Percentiles rank a stretch among this genome's conserved stretches.
phyloP scores from a whole-genome alignment of 2,888 invertebrate species.

The Coleophora deauratella region DNA sequence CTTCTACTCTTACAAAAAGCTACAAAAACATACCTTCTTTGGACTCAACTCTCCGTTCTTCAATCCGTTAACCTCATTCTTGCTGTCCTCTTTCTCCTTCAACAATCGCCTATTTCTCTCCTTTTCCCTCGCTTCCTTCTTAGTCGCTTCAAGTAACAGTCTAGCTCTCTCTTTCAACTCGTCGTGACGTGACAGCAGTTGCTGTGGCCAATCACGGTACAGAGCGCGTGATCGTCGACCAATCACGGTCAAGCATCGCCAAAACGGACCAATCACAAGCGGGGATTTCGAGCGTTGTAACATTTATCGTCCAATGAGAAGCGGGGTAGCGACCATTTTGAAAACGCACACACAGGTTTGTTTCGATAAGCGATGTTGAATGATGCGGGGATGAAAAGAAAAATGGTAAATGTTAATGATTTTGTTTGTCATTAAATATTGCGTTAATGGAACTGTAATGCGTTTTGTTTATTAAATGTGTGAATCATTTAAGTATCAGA shows the following conservation, averaged over 20 bases:
- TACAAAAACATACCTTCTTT: conserved; percentile 44
- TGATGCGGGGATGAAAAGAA: conserved; percentile 43
- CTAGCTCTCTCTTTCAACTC: conserved; percentile 89
- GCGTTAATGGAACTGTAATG: no score
- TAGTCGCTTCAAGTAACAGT: conserved; percentile 86
- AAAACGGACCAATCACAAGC: conserved; percentile 20
- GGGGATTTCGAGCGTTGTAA: conserved; percentile 30
- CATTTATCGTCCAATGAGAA: conserved; percentile 32
- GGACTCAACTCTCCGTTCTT: conserved; percentile 54
- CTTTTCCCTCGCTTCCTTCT: conserved; percentile 76
- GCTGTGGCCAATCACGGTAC: conserved; percentile 53
- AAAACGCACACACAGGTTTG: conserved; percentile 38
- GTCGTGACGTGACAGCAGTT: conserved; percentile 85
- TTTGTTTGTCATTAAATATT: background rate
- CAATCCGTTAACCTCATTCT: conserved; percentile 75
- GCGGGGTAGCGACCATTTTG: conserved; percentile 23
- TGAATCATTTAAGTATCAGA: background rate
- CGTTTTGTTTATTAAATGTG: background rate
- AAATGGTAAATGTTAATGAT: background rate
- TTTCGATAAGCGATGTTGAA: conserved; percentile 38
- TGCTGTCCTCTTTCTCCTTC: conserved; percentile 76
- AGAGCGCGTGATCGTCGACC: conserved; percentile 8
- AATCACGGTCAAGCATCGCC: conserved; percentile 17
- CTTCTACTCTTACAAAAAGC: no score
- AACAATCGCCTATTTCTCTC: conserved; percentile 41